phyloP scores from a whole-genome alignment of 2,888 invertebrate species.

The Belgica antarctica region DNA sequence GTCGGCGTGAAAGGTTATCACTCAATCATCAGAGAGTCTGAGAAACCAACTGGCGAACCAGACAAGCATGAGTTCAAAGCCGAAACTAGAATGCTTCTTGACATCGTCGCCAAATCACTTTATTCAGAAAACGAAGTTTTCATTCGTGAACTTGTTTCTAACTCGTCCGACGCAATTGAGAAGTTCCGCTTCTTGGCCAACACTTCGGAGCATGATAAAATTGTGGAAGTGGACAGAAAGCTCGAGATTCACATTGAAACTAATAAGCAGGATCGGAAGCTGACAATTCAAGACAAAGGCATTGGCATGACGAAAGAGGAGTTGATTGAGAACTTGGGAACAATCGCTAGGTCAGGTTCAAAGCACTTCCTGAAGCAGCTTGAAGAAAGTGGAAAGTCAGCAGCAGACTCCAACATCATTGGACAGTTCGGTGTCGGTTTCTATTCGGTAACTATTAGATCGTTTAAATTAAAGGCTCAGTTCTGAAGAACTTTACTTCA shows the following conservation, averaged over 20 bases:
- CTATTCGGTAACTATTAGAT: constrained; percentile 68
- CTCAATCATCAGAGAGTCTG: constrained; percentile 48
- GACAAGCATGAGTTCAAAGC: constrained; percentile 92
- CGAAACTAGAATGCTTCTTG: constrained; percentile 90
- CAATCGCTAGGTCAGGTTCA: constrained; percentile 94
- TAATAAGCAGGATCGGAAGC: constrained; percentile 78
- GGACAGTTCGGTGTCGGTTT: constrained; percentile 99
- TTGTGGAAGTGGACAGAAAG: constrained; percentile 62
- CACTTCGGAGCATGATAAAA: constrained; percentile 57
- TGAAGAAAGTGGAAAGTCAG: constrained; percentile 65
- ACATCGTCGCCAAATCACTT: constrained; percentile 94
- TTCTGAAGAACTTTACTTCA: constrained; percentile 49
- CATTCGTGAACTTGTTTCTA: constrained; percentile 91
- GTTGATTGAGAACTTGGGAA: constrained; percentile 84
- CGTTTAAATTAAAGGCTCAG: neutral
- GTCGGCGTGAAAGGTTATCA: constrained; percentile 45
- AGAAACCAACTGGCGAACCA: constrained; percentile 48
- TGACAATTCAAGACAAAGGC: constrained; percentile 90
- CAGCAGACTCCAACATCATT: constrained; percentile 73
- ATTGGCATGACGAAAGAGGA: constrained; percentile 95
- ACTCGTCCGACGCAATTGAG: constrained; percentile 95
- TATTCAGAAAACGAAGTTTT: constrained; percentile 99
- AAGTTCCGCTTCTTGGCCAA: constrained; percentile 78
- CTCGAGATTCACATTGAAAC: constrained; percentile 86
- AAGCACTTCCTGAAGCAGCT: constrained; percentile 87